phyloP scores from a whole-genome alignment of 2,113 vertebrate species.

The Oenanthe oenanthe region DNA sequence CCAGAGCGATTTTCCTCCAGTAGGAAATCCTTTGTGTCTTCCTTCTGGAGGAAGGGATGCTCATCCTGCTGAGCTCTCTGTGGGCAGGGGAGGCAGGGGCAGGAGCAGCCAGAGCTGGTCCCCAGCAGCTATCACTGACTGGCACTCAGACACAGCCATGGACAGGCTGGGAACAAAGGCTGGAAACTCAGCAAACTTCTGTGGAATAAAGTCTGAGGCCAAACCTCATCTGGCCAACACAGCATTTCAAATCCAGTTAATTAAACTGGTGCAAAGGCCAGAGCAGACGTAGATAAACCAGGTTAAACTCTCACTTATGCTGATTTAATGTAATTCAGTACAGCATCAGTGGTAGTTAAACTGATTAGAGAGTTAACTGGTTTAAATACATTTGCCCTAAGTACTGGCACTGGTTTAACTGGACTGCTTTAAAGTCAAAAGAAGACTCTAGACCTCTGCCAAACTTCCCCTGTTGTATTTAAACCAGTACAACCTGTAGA shows the following conservation, averaged over 20 bases:
- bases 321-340: background rate
- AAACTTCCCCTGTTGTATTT: background rate
- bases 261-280: slow-evolving; percentile 33
- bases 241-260: background rate
- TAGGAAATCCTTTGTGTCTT: background rate
- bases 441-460: background rate
- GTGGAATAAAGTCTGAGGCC: background rate
- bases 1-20: background rate
- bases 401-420: background rate
- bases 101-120: background rate
- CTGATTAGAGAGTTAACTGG: slow-evolving; percentile 25
- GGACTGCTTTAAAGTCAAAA: slow-evolving; percentile 6
- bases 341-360: slow-evolving; percentile 15
- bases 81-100: background rate
- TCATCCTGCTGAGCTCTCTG: background rate
- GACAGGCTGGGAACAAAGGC: background rate
- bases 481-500: slow-evolving; percentile 4
- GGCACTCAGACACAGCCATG: accelerated
- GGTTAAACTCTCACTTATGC: slow-evolving; percentile 55
- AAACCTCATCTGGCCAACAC: background rate
- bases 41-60: background rate
- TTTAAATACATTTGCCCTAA: slow-evolving; percentile 15
- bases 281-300: background rate
- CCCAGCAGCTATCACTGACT: background rate
- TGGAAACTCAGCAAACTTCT: background rate